Conservation (phyloP, 2,888 invertebrate genomes). For the Clostera curtula region DNA sequence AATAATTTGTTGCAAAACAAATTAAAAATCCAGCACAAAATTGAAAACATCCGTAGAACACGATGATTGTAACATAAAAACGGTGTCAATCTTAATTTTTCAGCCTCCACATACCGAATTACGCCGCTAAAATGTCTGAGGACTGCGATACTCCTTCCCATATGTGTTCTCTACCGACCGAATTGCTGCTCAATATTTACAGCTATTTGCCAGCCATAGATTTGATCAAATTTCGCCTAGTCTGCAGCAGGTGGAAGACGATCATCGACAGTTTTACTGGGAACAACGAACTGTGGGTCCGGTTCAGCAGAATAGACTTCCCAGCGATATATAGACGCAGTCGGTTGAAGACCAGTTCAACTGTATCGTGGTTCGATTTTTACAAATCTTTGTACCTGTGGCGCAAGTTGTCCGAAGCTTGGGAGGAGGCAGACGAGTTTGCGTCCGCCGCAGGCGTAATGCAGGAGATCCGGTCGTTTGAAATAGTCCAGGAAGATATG, state of each 20-base stretch:
- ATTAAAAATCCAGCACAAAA: constrained; percentile 4
- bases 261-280: constrained; percentile 38
- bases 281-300: constrained; percentile 37
- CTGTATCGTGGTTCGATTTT: constrained; percentile 38
- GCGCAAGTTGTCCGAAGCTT: constrained; percentile 32
- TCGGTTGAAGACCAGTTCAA: constrained; percentile 25
- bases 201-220: constrained; percentile 34
- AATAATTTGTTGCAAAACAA: too few species aligned
- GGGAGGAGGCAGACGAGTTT: constrained; percentile 43
- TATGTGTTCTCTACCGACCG: constrained; percentile 32
- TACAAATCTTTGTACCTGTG: constrained; percentile 49
- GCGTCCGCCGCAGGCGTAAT: constrained; percentile 30
- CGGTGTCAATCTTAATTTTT: neutral
- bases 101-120: constrained; percentile 1
- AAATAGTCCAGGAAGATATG: constrained; percentile 33
- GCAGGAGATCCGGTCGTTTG: constrained; percentile 41
- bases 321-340: constrained; percentile 26
- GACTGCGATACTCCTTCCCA: constrained; percentile 2
- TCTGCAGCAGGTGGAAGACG: constrained; percentile 41
- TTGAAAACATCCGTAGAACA: constrained; percentile 5
- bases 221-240: constrained; percentile 37
- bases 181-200: constrained; percentile 42
- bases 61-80: constrained; percentile 12
- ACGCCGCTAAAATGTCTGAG: constrained; percentile 11
- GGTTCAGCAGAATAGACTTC: constrained; percentile 38